Evolutionary conservation across 2,113 vertebrate species (phyloP).

Genomic region (Nipponia nippon): DNA sequence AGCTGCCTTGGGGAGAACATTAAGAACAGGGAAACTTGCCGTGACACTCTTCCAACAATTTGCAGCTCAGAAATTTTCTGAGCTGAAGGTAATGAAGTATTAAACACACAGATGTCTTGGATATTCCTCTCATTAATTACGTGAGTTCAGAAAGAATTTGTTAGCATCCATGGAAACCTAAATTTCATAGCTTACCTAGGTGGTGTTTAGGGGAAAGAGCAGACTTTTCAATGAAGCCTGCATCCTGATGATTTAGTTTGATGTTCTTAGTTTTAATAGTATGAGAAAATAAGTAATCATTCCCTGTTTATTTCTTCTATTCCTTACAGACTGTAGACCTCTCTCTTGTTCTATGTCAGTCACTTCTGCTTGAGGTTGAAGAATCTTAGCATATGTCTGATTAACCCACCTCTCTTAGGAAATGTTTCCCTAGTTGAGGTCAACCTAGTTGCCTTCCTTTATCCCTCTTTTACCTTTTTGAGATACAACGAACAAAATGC

Average conservation of each 20-base stretch:
- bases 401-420: background rate
- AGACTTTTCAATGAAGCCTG: background rate
- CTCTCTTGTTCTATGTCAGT: background rate
- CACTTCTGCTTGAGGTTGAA: background rate
- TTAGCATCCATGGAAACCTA: background rate
- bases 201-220: background rate
- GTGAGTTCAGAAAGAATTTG: background rate
- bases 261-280: background rate
- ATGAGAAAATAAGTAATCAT: background rate
- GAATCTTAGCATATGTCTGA: background rate
- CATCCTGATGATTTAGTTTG: background rate
- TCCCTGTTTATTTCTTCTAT: background rate
- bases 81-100: background rate
- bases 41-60: background rate
- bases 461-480: background rate
- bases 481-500: background rate
- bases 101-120: background rate
- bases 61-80: background rate
- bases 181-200: background rate
- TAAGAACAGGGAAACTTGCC: background rate
- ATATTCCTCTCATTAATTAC: background rate
- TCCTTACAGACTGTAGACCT: background rate
- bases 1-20: background rate
- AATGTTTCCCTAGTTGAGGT: background rate
- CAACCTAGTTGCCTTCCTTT: background rate